Evolutionary conservation across 2,113 vertebrate species (phyloP).

Genomic region (Hiodon alosoides): DNA sequence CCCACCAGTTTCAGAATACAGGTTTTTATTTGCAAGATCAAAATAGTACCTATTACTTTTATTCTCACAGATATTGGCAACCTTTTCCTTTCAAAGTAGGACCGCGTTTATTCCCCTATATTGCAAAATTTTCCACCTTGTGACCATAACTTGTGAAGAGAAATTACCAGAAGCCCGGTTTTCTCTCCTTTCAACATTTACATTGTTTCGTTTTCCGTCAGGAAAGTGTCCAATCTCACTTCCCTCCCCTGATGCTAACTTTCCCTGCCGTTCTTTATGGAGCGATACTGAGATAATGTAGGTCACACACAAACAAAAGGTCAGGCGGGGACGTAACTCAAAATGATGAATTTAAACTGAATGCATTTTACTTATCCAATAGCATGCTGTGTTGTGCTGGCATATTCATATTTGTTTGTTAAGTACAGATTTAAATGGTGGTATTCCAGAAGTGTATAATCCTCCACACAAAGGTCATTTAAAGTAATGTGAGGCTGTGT

Average conservation of each 20-base stretch:
- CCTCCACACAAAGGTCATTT: no score
- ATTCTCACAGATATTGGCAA: background rate
- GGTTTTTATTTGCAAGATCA: no score
- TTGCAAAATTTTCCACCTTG: background rate
- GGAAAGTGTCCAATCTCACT: background rate
- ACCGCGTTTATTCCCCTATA: background rate
- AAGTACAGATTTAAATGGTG: no score
- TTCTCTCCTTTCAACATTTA: slow-evolving; percentile 11
- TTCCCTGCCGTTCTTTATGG: background rate
- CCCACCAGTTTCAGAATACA: background rate
- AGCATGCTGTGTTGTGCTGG: no score
- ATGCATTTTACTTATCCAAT: no score
- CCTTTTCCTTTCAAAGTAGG: background rate
- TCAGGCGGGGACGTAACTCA: no score
- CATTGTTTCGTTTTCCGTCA: background rate
- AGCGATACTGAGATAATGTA: background rate
- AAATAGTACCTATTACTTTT: background rate
- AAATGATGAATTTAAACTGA: no score
- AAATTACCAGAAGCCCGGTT: background rate
- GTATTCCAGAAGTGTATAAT: no score
- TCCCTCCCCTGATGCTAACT: background rate
- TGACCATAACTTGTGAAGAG: background rate
- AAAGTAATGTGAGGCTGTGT: no score
- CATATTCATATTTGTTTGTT: no score
- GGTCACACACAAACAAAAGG: background rate